Evolutionary conservation across 1,140 invertebrate species (phyloP).

Genomic region (Drosophila neocordata): DNA sequence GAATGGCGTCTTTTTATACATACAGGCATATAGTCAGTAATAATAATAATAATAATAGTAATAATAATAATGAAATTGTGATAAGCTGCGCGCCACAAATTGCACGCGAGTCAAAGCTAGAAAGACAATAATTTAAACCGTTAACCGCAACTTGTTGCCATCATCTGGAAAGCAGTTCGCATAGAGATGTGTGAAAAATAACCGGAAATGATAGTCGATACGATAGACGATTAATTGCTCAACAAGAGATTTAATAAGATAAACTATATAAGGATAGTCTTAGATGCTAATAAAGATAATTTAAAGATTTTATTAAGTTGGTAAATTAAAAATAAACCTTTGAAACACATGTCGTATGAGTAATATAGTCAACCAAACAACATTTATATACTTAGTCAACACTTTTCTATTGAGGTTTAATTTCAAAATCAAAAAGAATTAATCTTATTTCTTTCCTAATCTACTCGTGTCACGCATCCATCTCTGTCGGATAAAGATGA

Average conservation of each 20-base stretch:
- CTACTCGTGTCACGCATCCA: not conserved
- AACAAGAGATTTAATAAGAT: too few species aligned
- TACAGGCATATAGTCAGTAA: constrained; percentile 21
- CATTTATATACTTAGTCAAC: too few species aligned
- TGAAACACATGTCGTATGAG: not conserved
- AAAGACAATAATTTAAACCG: constrained; percentile 72
- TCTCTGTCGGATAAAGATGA: not conserved
- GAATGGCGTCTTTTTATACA: constrained; percentile 13
- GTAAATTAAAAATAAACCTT: too few species aligned
- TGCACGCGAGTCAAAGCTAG: constrained; percentile 67
- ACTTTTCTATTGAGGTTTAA: too few species aligned
- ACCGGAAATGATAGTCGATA: not conserved
- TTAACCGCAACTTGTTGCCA: constrained; percentile 55
- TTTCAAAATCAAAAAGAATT: too few species aligned
- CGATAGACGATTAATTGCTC: too few species aligned
- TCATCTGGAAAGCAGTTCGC: constrained; percentile 45
- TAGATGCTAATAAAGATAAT: too few species aligned
- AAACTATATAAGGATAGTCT: too few species aligned
- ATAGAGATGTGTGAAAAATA: constrained; percentile 20
- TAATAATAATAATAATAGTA: constrained; percentile 62
- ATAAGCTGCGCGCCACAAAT: constrained; percentile 77
- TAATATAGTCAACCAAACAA: too few species aligned
- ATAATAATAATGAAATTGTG: constrained; percentile 75
- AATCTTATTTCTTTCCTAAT: too few species aligned
- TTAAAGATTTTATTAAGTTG: too few species aligned